Evolutionary conservation across 1,140 invertebrate species (phyloP), one percentile per base, ranked within the genome.

Genomic region (Hycleus phaleratus): DNA sequence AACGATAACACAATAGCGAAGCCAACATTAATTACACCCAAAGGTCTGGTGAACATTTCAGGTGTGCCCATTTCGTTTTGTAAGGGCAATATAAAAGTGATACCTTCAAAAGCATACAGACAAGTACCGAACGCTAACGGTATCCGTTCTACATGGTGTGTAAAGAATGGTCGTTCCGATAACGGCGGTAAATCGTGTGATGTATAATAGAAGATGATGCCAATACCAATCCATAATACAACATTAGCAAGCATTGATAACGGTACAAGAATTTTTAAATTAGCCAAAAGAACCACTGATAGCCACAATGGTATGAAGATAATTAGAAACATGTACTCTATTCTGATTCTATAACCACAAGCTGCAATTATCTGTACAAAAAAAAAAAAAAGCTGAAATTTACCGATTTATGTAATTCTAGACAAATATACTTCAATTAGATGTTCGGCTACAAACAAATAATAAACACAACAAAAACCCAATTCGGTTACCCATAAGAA

Each of bases 401-500:
- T 32, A 18, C 18, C 18, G 18, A 18, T 18, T 18, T 18, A 18
- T 18, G 1, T 18, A 7, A 32, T 32, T 32, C 4, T 32, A 32
- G 7, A 32, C 3, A 73, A 75, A 54, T 68, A 77, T 73, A 90
- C 88, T 81, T 87, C 80, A 72, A 87, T 79, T 59, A 91, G 72
- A 72, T 90, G 95, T 44, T 83, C 83, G 18, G 90, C 85, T 63
- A 96, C 88, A 75, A 96, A 97, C 38, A 96, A 87, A 68, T 94
- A 88, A 76, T 97, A 97, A 18, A 96, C 89, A 76, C 91, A 94
- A 74, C 93, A 97, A 77, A 97, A 96, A 62, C 94, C 93, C 60
- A 96, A 77, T 77, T 97, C 94, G 32, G 92, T 95, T 48, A 95
- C 76, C 69, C 91, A 90, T 39, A 97, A 81, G 74, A 93, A 91